Evolutionary conservation across 1,140 invertebrate species (phyloP), one percentile per base, ranked within the genome.

Genomic region (Drosophila repleta): DNA sequence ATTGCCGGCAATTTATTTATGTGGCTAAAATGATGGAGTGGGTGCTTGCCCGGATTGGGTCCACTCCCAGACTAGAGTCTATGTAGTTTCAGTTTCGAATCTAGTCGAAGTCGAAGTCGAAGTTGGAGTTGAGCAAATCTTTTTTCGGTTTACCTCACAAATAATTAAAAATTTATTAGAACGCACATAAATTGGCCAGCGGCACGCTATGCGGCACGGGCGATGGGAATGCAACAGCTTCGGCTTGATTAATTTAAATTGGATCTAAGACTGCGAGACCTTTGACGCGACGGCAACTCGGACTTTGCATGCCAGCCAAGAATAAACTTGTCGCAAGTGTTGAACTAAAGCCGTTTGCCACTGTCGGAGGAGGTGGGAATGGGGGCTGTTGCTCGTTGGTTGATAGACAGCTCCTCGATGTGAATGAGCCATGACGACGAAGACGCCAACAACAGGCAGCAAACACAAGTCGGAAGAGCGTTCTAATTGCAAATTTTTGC

Each of bases 121-220:
- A n/a, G n/a, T n/a, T 61, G 52, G 46, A 49, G 69, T 62, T 21
- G 82, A 87, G 87, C 52, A 51, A 84, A 84, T 84, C 80, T 76
- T 37, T 37, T 58, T 81, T 43, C 39, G 49, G 39, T 56, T 72
- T 75, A 56, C 60, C 32, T 56, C n/a, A 35, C 10, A 79, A 82
- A 78, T 75, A 88, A 87, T 87, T 87, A 87, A 88, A 82, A 87
- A 85, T 87, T 87, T 75, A 87, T 87, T 87, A 82, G 71, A 81
- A 75, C 57, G 74, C 74, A 74, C 67, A 78, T 65, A 77, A 87
- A 84, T 81, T 61, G 58, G 51, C 60, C 48, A 63, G 43, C 11
- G 71, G n/a, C 81, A 85, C 78, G 81, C 81, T 74, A 80, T 24
- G 29, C 21, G 41, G 15, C 24, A 52, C 26, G 26, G 35, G 20